phyloP scores from a whole-genome alignment of 2,888 invertebrate genomes.

The Oasisia sp. region DNA sequence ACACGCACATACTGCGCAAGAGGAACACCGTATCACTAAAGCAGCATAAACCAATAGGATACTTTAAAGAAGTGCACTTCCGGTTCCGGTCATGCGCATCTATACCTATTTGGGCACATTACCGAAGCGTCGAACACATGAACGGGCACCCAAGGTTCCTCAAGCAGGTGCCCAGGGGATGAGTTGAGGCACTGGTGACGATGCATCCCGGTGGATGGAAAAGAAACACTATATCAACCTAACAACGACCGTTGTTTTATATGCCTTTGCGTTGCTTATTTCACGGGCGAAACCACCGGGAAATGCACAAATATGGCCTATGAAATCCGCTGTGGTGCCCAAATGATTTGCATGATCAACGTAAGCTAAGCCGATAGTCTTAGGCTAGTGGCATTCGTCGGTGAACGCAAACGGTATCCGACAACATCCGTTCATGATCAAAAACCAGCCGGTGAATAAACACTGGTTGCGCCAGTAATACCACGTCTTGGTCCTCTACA shows the following conservation, averaged over 20 bases:
- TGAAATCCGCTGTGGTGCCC: too few relatives aligned
- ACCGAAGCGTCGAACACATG: neutral
- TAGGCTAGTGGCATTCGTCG: neutral
- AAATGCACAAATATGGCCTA: too few relatives aligned
- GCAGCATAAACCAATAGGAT: neutral
- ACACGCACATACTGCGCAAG: neutral
- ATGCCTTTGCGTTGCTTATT: too few relatives aligned
- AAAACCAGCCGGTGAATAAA: neutral
- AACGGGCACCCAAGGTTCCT: neutral
- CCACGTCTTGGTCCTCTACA: neutral
- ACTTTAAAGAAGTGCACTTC: neutral
- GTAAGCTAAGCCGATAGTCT: neutral
- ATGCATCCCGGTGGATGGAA: neutral
- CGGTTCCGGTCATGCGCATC: too few relatives aligned
- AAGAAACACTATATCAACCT: neutral
- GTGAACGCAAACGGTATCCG: neutral
- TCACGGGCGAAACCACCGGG: too few relatives aligned
- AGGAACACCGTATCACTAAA: neutral
- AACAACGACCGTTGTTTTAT: too few relatives aligned
- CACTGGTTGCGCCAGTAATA: neutral
- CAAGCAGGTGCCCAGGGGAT: neutral
- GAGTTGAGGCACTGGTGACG: neutral
- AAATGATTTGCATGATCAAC: neutral
- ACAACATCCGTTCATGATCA: neutral
- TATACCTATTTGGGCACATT: neutral